Base-by-base conservation (phyloP, 2,113 vertebrate genomes). In the Misgurnus mizolepis region DNA sequence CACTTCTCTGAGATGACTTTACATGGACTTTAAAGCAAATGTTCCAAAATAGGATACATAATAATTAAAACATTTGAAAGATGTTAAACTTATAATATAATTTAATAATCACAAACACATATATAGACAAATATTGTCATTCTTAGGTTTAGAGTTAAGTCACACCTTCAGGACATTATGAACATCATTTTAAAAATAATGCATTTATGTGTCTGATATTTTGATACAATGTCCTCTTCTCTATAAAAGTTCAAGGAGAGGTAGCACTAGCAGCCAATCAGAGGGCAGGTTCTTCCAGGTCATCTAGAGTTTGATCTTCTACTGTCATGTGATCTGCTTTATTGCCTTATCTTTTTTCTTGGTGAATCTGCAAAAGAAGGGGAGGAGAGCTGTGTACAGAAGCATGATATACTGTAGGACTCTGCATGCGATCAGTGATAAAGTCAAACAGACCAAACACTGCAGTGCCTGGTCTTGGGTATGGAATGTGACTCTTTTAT, bases 401-500 rank as follows among this genome's bases (percentile, higher is more conserved):
- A 53, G 50, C 4, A 4, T 58, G 55, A 58, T 58, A 58, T 58
- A 58, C n/a, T 71, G 78, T 79, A 55, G 34, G 61, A 65, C 72
- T 70, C 41, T 84, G 80, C 86, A 86, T 88, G 72, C 75, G 80
- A 76, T 70, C 71, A 66, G 14, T 69, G 86, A 84, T 81, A 85
- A 43, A 65, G 18, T n/a, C 56, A 58, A 69, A 66, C 75, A 87
- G 86, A 81, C 83, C 76, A 84, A 86, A 86, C 84, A 86, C 14
- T 14, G 41, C 60, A 50, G 53, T 12, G 43, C 76, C 55, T 49
- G 50, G 74, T 83, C 80, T 64, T 17, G 12, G 66, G 56, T 73
- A 60, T 73, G 81, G 85, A 83, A 86, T 86, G 81, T 58, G 74
- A 43, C 60, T 70, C 18, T 49, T 79, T 84, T 79, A 84, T 80